Evolutionary conservation across 2,113 vertebrate genomes (phyloP), one percentile per base, ranked within the genome.

Genomic region (Rhipidura dahli): DNA sequence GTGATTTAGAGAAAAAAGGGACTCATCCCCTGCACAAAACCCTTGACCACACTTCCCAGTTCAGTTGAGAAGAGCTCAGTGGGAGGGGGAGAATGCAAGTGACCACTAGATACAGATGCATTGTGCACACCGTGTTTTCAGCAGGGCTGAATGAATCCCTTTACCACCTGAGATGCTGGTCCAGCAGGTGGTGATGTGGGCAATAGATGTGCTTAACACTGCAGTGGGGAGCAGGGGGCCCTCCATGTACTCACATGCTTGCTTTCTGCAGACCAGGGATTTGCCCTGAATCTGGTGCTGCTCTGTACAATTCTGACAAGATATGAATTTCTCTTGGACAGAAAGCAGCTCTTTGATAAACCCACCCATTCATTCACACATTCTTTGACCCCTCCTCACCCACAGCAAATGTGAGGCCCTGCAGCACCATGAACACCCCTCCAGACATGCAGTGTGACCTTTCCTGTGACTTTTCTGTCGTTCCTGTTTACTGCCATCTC

Each of bases 221-320:
- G 51, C 27, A 37, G 31, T 0, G 6, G 28, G 44, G 13, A 86
- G 39, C 8, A 50, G 60, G 37, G 10, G 9, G 2, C 26, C 21
- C 30, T 40, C 27, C 22, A 4, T 1, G 18, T 11, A 26, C 0
- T 9, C 18, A 47, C 4, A 6, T 11, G 5, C 35, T 60, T 71
- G 72, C 26, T 49, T 79, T 47, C 56, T 51, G 31, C 26, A n/a
- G 31, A 21, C 2, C 44, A 72, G 27, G 22, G 7, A 15, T 33
- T 60, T 53, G 20, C 61, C 45, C 24, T 51, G 6, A 68, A 56
- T 45, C 30, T 68, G 35, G 26, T 28, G 17, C 59, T 81, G 37
- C 18, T 70, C 42, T 61, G 37, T n/a, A 35, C 50, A 40, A 57
- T 70, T 80, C 68, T 77, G n/a, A 72, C 14, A 87, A 69, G 50